A percentile compares a stretch with the other conserved stretches of the same genome.
Conservation (phyloP, 2,888 invertebrate genomes). For the Pandemis cinnamomeana region DNA sequence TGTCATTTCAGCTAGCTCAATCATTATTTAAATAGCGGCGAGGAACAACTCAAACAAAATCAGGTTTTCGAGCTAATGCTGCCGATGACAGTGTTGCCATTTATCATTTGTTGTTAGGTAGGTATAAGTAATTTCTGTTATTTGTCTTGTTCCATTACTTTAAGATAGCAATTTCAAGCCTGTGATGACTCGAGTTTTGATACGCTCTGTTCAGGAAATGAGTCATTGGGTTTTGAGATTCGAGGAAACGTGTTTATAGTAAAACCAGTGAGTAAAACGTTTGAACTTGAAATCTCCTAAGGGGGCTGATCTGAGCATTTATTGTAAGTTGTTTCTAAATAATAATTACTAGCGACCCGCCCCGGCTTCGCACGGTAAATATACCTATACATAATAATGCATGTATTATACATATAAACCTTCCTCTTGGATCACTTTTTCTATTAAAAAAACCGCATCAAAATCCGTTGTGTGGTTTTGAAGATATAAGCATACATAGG, state of each 20-base stretch:
- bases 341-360: no score
- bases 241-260: not conserved
- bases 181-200: conserved; percentile 15
- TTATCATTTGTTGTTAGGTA: conserved; percentile 30
- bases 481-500: no score
- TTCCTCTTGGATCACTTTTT: no score
- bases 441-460: no score
- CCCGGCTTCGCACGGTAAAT: no score
- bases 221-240: conserved; percentile 18
- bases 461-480: no score
- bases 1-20: conserved; percentile 7
- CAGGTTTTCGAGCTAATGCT: conserved; percentile 19
- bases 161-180: conserved; percentile 43
- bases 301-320: no score
- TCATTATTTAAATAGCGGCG: conserved; percentile 21
- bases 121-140: conserved; percentile 47
- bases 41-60: conserved; percentile 8
- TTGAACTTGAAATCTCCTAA: no score
- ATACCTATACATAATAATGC: no score
- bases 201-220: conserved; percentile 19
- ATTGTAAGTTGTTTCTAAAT: no score
- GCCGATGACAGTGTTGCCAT: conserved; percentile 25
- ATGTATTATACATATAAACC: no score
- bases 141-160: conserved; percentile 50
- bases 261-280: no score